These are phyloP conservation scores for Sebastes baramenuke DNA, from an alignment of 2,797 vertebrate species.

Conservation along the genomic window DNA sequence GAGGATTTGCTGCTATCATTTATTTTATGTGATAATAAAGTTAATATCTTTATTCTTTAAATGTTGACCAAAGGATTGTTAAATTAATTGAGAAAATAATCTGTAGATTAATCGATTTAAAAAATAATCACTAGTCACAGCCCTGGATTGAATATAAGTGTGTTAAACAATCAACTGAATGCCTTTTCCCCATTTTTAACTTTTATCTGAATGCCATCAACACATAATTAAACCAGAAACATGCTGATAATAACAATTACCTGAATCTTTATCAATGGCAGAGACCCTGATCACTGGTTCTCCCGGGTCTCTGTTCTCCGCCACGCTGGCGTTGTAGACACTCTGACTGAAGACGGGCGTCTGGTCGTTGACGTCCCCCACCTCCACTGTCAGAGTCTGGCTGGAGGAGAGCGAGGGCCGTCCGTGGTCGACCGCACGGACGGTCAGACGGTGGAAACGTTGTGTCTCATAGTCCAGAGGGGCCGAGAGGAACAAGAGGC, in stretches of 20 bases:
- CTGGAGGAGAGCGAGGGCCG: conserved; percentile 84
- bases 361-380: conserved; percentile 91
- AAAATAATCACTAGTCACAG: background rate
- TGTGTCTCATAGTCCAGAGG: conserved; percentile 87
- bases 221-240: background rate
- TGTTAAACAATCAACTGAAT: background rate
- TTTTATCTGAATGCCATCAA: background rate
- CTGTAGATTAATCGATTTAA: background rate
- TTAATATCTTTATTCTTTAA: background rate
- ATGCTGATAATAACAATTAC: conserved; percentile 67
- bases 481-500: conserved; percentile 83
- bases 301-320: conserved; percentile 87
- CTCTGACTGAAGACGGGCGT: conserved; percentile 82
- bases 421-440: conserved; percentile 86
- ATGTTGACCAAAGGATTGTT: background rate
- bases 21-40: too few relatives aligned
- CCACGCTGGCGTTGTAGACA: conserved; percentile 82
- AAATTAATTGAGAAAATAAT: background rate
- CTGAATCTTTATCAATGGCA: conserved; percentile 89
- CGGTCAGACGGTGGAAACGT: conserved; percentile 78
- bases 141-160: background rate
- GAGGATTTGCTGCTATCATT: background rate
- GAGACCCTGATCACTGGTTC: conserved; percentile 83
- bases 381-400: conserved; percentile 86
- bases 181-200: background rate